Conservation (phyloP, 2,888 invertebrate genomes). For the Homarus gammarus region DNA sequence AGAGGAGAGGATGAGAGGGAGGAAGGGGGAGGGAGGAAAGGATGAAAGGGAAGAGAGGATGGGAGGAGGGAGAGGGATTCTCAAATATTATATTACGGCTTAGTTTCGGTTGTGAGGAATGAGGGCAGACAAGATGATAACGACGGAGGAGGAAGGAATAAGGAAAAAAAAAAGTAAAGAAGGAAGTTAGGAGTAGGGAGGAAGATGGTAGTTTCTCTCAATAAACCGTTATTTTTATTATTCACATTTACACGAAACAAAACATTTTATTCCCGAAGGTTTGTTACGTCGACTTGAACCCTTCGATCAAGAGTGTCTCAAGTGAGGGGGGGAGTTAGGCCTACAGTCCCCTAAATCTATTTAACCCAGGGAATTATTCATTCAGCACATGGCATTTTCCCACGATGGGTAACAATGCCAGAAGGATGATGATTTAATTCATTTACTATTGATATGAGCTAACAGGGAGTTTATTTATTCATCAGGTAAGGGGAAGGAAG, state of each 20-base stretch:
- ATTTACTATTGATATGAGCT: constrained; percentile 19
- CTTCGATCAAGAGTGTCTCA: too few species aligned
- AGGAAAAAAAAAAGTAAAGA: constrained; percentile 5
- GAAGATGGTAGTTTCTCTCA: too few species aligned
- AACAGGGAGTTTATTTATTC: neutral
- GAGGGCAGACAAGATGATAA: too few species aligned
- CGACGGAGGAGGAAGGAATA: too few species aligned
- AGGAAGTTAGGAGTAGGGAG: constrained; percentile 14
- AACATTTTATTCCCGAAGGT: too few species aligned
- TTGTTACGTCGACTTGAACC: too few species aligned
- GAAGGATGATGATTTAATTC: constrained; percentile 11
- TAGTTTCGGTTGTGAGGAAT: too few species aligned
- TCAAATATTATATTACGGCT: neutral
- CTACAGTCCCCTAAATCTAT: constrained; percentile 15
- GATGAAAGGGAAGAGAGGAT: constrained; percentile 1
- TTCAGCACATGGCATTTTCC: constrained; percentile 6
- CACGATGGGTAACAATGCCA: constrained; percentile 7
- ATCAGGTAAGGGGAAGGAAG: neutral
- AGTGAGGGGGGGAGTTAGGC: constrained; percentile 15
- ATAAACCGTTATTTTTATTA: too few species aligned
- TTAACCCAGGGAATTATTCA: constrained; percentile 24
- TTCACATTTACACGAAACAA: too few species aligned
- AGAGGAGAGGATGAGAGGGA: neutral
- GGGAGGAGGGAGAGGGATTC: neutral
- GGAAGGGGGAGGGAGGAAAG: neutral